A percentile compares a stretch with the other conserved stretches of the same genome.
Evolutionary conservation across 2,797 vertebrate genomes (phyloP).

Genomic region (Alectoris magna): DNA sequence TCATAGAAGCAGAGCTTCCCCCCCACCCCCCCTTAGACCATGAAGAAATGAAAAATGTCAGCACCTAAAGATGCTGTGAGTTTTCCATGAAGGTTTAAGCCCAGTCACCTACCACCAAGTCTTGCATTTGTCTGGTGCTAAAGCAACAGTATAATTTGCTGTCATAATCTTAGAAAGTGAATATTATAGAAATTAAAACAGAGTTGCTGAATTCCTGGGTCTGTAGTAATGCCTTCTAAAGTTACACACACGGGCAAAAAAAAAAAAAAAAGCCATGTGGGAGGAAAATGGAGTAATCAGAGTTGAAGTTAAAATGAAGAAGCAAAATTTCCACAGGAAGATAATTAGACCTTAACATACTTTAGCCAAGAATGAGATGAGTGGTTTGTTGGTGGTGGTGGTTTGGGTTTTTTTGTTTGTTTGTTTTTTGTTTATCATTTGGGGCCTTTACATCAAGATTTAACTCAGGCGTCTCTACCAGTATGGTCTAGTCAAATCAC

Average conservation of each 20-base stretch:
- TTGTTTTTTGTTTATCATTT: not conserved
- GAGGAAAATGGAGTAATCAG: not conserved
- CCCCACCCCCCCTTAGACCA: not conserved
- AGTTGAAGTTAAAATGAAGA: not conserved
- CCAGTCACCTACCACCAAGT: not conserved
- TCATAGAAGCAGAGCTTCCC: not conserved
- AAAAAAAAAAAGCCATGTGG: not conserved
- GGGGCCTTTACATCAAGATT: not conserved
- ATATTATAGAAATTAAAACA: not conserved
- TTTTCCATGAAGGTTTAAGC: not conserved
- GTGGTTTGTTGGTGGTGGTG: too few relatives aligned
- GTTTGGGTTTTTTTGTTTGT: too few relatives aligned
- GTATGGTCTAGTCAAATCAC: not conserved
- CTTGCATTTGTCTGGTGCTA: not conserved
- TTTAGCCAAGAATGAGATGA: not conserved
- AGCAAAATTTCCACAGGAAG: not conserved
- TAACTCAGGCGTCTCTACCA: not conserved
- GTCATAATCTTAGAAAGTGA: not conserved
- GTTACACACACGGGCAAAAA: not conserved
- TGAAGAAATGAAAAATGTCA: not conserved
- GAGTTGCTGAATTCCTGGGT: not conserved
- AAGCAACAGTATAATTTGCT: not conserved
- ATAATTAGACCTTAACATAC: not conserved
- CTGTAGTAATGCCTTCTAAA: not conserved
- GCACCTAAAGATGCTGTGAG: not conserved